phyloP scores from a whole-genome alignment of 1,140 invertebrate genomes.

The Zaprionus vittiger region DNA sequence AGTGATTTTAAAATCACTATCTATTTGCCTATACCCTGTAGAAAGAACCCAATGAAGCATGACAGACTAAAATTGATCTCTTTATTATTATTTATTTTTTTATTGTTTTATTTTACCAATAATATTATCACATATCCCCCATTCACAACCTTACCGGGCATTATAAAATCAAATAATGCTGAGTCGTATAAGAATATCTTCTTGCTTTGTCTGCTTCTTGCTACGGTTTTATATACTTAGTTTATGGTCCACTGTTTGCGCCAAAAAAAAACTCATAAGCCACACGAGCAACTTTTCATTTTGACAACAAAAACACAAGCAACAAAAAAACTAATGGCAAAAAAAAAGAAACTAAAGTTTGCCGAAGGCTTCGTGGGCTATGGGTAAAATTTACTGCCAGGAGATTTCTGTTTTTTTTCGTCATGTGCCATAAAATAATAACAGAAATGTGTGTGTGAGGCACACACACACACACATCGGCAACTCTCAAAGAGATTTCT shows the following conservation, averaged over 20 bases:
- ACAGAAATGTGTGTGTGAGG: constrained; percentile 53
- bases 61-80: neutral
- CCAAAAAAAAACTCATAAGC: neutral
- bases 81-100: neutral
- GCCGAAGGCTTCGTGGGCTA: constrained; percentile 10
- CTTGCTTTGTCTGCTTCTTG: neutral
- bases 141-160: neutral
- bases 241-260: neutral
- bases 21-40: constrained; percentile 14
- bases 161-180: neutral
- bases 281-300: constrained; percentile 59
- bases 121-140: neutral
- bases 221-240: neutral
- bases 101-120: neutral
- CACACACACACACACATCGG: constrained; percentile 21
- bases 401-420: constrained; percentile 54
- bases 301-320: constrained; percentile 38
- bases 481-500: constrained; percentile 75
- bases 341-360: constrained; percentile 18
- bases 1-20: constrained; percentile 2
- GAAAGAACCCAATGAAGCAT: neutral
- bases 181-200: neutral
- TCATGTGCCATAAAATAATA: constrained; percentile 72
- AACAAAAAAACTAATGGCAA: constrained; percentile 20
- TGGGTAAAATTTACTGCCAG: constrained; percentile 9